Base-by-base conservation (phyloP, 2,113 vertebrate species). In the Nothocercus julius region DNA sequence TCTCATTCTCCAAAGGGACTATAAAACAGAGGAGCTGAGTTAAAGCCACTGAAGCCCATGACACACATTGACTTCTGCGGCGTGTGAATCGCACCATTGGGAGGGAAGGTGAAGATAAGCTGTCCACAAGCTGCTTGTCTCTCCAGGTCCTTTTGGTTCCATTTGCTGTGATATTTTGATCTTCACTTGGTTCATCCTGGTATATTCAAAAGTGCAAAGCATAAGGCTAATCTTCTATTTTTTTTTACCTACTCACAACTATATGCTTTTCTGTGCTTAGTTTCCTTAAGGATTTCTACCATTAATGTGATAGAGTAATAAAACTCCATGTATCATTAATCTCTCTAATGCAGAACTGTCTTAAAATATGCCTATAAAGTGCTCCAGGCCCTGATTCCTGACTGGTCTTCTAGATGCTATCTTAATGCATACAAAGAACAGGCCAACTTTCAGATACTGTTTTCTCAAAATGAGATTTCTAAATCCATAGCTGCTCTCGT, bases 1-100 rank as follows among this genome's bases (percentile, higher is more conserved):
- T 81, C 85, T 76, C 70, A 61, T 73, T 74, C 66, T 94, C 78
- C 72, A 75, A 62, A 77, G 77, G 83, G 56, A 63, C 58, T 85
- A 73, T 90, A 93, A 93, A 91, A 58, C 59, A 81, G 68, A 85
- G 77, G 77, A 90, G 47, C 74, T 92, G 69, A 90, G 66, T 78
- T 93, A 89, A 93, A 96, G 82, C 24, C 56, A 90, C 67, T 4
- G 24, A 92, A 95, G 82, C 75, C 68, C 62, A 32, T 51, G 76
- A 61, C 58, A 84, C 18, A 17, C 32, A 69, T 49, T 3, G 13
- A 18, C 83, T 94, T 94, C 72, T 89, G 58, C 62, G 69, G 62
- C 34, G 30, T 79, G 82, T 69, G 88, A 75, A 86, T 84, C 70
- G 59, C n/a, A 25, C 47, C 15, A 1, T 84, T 84, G 82, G 77